Conservation (phyloP, 2,797 vertebrate species). For the Varecia variegata region DNA sequence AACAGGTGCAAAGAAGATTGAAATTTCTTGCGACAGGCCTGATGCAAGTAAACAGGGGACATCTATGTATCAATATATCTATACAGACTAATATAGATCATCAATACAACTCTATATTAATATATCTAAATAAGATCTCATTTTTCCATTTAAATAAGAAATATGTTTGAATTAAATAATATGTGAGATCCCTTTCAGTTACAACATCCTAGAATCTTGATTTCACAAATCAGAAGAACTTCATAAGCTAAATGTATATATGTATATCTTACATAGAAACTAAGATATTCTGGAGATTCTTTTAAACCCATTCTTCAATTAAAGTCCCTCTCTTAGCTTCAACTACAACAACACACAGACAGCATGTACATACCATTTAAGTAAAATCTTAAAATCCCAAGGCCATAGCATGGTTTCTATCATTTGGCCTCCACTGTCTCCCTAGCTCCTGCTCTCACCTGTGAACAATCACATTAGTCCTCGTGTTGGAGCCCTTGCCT, state of each 20-base stretch:
- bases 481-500: neutral
- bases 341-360: neutral
- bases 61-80: too few species aligned
- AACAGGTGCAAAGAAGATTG: neutral
- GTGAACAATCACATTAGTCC: neutral
- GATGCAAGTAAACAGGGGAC: neutral
- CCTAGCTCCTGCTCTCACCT: neutral
- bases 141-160: neutral
- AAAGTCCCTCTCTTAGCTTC: neutral
- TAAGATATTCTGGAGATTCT: neutral
- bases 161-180: neutral
- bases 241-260: neutral
- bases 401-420: neutral
- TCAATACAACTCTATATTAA: neutral
- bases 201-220: neutral
- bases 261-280: neutral
- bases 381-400: neutral
- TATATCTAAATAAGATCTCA: neutral
- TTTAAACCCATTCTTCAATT: neutral
- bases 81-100: too few species aligned
- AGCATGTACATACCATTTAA: neutral
- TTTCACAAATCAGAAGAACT: neutral
- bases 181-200: neutral
- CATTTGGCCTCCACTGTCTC: neutral
- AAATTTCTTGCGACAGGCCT: neutral